Conservation (phyloP, 2,797 vertebrate species). For the Nannoperca australis region DNA sequence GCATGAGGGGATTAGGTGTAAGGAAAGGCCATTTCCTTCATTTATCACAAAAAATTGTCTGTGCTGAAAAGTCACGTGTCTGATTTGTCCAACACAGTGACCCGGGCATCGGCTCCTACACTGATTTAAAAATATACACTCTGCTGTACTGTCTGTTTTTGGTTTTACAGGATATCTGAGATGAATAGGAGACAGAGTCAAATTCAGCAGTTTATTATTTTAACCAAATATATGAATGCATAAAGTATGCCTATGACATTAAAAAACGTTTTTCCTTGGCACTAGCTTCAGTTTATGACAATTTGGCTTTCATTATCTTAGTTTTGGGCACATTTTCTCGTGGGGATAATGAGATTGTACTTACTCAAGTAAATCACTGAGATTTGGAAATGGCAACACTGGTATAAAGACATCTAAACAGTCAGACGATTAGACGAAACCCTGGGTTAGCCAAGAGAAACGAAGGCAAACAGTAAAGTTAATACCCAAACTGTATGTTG, state of each 20-base stretch:
- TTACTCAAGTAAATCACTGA: neutral
- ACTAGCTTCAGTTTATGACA: neutral
- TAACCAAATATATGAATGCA: conserved; percentile 13
- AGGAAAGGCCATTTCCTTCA: conserved; percentile 70
- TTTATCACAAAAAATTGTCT: conserved; percentile 53
- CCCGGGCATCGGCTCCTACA: conserved; percentile 1
- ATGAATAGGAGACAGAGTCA: conserved; percentile 11
- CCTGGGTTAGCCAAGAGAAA: neutral
- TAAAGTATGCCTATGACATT: neutral
- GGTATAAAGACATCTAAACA: neutral
- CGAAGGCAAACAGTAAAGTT: neutral
- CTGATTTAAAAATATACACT: conserved; percentile 23
- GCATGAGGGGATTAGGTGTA: conserved; percentile 55
- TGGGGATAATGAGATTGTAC: neutral
- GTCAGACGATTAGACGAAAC: neutral
- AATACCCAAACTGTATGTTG: neutral
- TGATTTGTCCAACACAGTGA: conserved; percentile 38
- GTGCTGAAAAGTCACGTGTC: conserved; percentile 43
- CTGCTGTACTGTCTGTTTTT: conserved; percentile 8
- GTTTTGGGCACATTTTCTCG: neutral
- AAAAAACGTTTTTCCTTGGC: neutral
- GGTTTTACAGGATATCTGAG: conserved; percentile 18
- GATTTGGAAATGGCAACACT: neutral
- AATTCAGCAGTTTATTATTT: conserved; percentile 23
- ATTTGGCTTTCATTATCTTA: neutral